phyloP scores from a whole-genome alignment of 2,797 vertebrate species.

The Paramormyrops hopkinsi region DNA sequence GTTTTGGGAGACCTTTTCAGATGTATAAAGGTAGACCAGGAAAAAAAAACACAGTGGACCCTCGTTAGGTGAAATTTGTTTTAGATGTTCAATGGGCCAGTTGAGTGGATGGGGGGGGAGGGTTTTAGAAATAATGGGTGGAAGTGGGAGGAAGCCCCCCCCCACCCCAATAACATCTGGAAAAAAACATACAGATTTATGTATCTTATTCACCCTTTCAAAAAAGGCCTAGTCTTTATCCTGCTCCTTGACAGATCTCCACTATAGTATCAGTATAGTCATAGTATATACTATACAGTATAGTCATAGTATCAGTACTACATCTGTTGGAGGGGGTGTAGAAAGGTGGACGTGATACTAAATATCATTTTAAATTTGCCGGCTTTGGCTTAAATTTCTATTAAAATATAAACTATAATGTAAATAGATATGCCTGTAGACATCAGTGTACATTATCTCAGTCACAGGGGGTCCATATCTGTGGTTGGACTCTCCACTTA shows the following conservation, averaged over 20 bases:
- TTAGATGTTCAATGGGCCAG: neutral
- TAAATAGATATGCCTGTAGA: neutral
- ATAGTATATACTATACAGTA: neutral
- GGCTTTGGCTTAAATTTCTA: neutral
- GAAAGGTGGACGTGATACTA: neutral
- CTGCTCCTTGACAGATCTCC: neutral
- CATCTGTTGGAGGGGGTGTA: neutral
- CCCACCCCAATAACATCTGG: neutral
- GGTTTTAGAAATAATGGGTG: neutral
- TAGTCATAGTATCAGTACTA: neutral
- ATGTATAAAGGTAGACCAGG: neutral
- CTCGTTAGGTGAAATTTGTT: neutral
- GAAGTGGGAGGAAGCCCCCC: neutral
- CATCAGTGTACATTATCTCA: neutral
- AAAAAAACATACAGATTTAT: neutral
- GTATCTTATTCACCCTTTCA: neutral
- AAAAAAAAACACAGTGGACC: neutral
- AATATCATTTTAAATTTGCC: neutral
- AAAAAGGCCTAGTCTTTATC: neutral
- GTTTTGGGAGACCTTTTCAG: neutral
- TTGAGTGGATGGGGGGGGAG: neutral
- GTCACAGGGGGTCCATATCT: neutral
- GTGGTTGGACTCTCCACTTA: neutral
- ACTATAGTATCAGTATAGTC: neutral
- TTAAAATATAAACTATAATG: neutral